Evolutionary conservation across 2,797 vertebrate species (phyloP).

Genomic region (Buphagus erythrorhynchus): DNA sequence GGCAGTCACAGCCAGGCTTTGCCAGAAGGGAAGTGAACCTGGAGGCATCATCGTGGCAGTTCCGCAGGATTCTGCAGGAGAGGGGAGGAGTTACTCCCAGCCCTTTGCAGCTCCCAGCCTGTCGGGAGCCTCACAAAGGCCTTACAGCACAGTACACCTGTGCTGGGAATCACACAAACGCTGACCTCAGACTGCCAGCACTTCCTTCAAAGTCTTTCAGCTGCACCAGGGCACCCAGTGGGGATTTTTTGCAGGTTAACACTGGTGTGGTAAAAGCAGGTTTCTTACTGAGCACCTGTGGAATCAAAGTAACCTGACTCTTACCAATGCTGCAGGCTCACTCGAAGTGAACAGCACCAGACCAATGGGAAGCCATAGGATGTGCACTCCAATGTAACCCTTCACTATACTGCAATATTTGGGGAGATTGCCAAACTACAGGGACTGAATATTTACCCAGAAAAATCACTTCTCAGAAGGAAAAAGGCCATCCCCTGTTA

Average conservation of each 20-base stretch:
- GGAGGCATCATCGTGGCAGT: conserved; percentile 92
- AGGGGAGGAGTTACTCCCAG: conserved; percentile 12
- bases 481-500: background rate
- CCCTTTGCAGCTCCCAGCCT: background rate
- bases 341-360: background rate
- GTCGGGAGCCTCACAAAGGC: background rate
- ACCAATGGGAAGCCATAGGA: background rate
- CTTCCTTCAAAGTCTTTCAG: background rate
- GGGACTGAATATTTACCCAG: background rate
- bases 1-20: conserved; percentile 87
- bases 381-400: background rate
- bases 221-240: background rate
- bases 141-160: too few relatives aligned
- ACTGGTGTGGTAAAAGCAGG: background rate
- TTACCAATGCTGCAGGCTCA: background rate
- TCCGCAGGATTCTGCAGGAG: conserved; percentile 83
- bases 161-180: background rate
- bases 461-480: background rate
- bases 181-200: background rate
- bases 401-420: background rate
- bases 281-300: background rate
- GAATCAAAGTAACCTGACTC: background rate
- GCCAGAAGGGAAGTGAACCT: conserved; percentile 91
- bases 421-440: background rate
- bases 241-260: background rate